Conservation (phyloP, 1,140 invertebrate genomes). For the Chrysopa pallens region DNA sequence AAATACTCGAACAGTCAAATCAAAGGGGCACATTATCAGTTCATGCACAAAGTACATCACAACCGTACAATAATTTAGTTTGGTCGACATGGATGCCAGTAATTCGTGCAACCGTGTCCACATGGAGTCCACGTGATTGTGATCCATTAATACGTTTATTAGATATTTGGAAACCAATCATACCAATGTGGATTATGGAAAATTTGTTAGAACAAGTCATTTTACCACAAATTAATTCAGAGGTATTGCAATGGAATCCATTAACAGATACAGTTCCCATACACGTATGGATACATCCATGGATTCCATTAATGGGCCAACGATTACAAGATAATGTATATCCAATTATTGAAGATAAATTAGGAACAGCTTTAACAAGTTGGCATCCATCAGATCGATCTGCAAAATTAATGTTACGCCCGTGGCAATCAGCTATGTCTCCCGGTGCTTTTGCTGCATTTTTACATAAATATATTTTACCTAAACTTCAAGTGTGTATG, state of each 20-base stretch:
- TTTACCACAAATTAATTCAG: constrained; percentile 55
- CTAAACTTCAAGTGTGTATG: constrained; percentile 65
- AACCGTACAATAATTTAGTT: constrained; percentile 58
- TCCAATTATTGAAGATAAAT: constrained; percentile 81
- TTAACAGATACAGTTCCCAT: constrained; percentile 83
- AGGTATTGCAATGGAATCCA: constrained; percentile 88
- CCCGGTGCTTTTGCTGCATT: constrained; percentile 70
- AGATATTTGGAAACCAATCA: constrained; percentile 58
- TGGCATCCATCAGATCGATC: constrained; percentile 91
- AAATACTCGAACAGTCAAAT: constrained; percentile 32
- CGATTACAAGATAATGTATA: constrained; percentile 65
- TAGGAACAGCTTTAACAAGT: constrained; percentile 65
- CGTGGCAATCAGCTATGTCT: constrained; percentile 78
- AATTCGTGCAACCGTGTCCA: constrained; percentile 42
- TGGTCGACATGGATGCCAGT: constrained; percentile 84
- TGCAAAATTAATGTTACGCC: constrained; percentile 77
- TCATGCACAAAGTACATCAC: constrained; percentile 36
- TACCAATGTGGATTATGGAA: constrained; percentile 70
- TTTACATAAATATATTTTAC: constrained; percentile 75
- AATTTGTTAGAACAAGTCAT: constrained; percentile 69
- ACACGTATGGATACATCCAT: constrained; percentile 93
- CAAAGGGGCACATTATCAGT: constrained; percentile 21
- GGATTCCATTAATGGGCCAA: constrained; percentile 60
- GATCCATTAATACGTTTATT: constrained; percentile 61
- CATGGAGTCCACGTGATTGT: constrained; percentile 57